Evolutionary conservation across 2,888 invertebrate species (phyloP), one percentile per base, ranked within the genome.

Genomic region (Priapulus caudatus): DNA sequence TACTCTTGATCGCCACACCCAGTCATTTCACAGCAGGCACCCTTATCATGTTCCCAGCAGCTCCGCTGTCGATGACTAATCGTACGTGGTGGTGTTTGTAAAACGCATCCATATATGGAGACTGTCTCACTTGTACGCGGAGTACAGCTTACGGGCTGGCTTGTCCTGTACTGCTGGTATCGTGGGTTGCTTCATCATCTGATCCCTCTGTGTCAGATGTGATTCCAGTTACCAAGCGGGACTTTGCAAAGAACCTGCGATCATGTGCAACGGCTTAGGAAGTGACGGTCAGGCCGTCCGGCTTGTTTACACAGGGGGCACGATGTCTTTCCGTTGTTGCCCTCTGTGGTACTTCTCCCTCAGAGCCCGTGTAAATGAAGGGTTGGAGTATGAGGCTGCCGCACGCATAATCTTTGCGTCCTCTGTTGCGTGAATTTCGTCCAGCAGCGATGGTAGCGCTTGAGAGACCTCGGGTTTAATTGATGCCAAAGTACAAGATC

Each of bases 241-340:
- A 10, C 10, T n/a, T 10, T 10, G 33, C 33, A 10, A 33, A 33
- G n/a, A 10, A 33, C n/a, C n/a, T 33, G n/a, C 33, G 33, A 33
- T 33, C 33, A 52, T 15, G 16, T 23, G 44, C 56, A 52, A n/a
- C 52, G 45, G 18, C 49, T 48, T 20, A 51, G n/a, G 23, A 47
- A 21, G 47, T 52, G 50, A 43, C 21, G 50, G 24, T 45, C 16
- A 1, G 22, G 43, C 4, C 55, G 47, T 1, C 54, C 54, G n/a
- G 51, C 51, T 4, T 57, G 56, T 53, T 59, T 57, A 43, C 60
- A 59, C n/a, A 61, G 20, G 3, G 58, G 54, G 21, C 58, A 57
- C 16, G 5, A 5, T 4, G 46, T 54, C 5, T 15, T n/a, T 2
- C 10, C 23, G 4, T 48, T 33, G 33, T n/a, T n/a, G n/a, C n/a